A percentile compares a stretch with the other conserved stretches of the same genome.
Conservation (phyloP, 1,140 invertebrate species). For the Orchestia grillus region DNA sequence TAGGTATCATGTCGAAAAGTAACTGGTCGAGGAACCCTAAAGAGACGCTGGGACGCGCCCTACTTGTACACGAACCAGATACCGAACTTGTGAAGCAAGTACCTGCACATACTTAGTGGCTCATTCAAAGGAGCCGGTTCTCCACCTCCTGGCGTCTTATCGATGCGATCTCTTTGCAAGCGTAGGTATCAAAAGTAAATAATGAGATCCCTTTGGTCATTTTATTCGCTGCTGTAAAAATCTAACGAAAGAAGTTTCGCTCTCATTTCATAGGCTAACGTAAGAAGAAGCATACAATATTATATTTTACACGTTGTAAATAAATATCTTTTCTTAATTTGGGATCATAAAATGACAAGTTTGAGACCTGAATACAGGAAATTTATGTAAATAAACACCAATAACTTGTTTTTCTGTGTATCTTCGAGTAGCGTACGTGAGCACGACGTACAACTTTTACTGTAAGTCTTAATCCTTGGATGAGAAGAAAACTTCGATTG, state of each 20-base stretch:
- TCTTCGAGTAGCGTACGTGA: too few relatives aligned
- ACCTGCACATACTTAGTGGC: background rate
- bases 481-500: too few relatives aligned
- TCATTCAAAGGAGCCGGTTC: background rate
- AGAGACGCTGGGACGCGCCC: background rate
- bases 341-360: background rate
- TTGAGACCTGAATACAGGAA: too few relatives aligned
- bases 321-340: background rate
- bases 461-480: too few relatives aligned
- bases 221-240: background rate
- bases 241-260: background rate
- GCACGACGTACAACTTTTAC: too few relatives aligned
- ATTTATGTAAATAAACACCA: too few relatives aligned
- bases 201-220: background rate
- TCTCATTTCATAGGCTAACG: background rate
- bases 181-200: background rate
- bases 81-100: background rate
- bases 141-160: background rate
- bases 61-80: background rate
- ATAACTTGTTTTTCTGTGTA: too few relatives aligned
- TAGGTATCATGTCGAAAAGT: slow-evolving; percentile 17
- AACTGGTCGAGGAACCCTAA: background rate
- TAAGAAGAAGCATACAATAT: background rate
- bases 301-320: background rate
- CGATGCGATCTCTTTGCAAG: background rate